Conservation (phyloP, 1,140 invertebrate genomes). For the fruit fly (Drosophila melanogaster) region DNA sequence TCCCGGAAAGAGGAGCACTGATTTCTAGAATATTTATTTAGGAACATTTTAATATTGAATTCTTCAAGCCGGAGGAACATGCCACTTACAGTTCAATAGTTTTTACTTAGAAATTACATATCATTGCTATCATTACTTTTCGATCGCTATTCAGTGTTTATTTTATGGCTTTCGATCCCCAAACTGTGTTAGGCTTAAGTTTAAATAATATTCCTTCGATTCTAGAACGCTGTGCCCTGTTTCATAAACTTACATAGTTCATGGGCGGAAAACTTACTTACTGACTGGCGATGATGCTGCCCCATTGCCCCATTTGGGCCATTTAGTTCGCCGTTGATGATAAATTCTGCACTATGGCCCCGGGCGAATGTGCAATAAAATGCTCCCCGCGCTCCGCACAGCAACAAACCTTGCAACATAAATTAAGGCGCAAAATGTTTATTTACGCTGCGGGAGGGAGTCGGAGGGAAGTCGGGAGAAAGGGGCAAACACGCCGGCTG, state of each 20-base stretch:
- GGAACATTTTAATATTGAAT: too few relatives aligned
- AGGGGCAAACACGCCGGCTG: constrained; percentile 38
- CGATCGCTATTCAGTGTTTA: neutral
- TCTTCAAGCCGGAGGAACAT: too few relatives aligned
- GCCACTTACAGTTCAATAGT: too few relatives aligned
- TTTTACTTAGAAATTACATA: too few relatives aligned
- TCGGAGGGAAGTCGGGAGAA: neutral
- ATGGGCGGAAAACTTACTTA: constrained; percentile 39
- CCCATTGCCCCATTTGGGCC: constrained; percentile 48
- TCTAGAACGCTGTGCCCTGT: neutral
- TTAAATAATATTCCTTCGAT: neutral
- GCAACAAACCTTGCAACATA: constrained; percentile 59
- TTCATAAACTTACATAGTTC: constrained; percentile 28
- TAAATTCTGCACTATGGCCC: constrained; percentile 64
- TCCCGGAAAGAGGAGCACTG: too few relatives aligned
- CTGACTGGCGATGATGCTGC: constrained; percentile 18
- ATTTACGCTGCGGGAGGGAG: constrained; percentile 59
- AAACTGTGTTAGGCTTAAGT: neutral
- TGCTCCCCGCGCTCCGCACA: constrained; percentile 60
- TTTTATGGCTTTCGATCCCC: neutral
- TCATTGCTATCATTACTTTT: neutral
- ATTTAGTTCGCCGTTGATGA: constrained; percentile 49
- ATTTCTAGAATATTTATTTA: too few relatives aligned
- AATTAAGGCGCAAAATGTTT: constrained; percentile 79
- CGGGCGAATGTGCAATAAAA: constrained; percentile 68